Percentiles rank a stretch among this genome's conserved stretches.
phyloP scores from a whole-genome alignment of 2,888 invertebrate species.

The Cerceris ruficornis region DNA sequence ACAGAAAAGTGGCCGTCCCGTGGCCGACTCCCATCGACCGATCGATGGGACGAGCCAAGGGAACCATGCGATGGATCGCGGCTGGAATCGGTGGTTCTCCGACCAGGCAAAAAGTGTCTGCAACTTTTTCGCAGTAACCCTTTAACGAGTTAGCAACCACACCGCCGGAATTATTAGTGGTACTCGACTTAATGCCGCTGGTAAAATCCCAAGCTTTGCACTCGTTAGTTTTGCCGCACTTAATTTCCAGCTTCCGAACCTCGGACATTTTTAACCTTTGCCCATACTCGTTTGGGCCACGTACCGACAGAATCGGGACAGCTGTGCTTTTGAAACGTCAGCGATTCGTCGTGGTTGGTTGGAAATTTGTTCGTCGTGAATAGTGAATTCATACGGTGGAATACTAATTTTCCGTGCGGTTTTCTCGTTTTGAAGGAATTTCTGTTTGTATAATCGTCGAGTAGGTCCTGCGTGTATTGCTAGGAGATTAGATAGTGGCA shows the following conservation, averaged over 20 bases:
- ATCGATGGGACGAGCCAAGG: constrained; percentile 11
- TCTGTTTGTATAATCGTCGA: too few species aligned
- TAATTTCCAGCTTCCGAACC: constrained; percentile 31
- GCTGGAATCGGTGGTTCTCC: constrained; percentile 12
- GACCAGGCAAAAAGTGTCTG: constrained; percentile 43
- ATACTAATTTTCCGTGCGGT: too few species aligned
- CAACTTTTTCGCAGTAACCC: constrained; percentile 41
- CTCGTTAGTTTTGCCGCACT: constrained; percentile 43
- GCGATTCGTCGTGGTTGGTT: too few species aligned
- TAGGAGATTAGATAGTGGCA: too few species aligned
- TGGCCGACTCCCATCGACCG: constrained; percentile 26
- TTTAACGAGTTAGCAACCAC: constrained; percentile 52
- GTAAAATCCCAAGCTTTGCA: constrained; percentile 40
- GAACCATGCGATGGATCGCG: constrained; percentile 7
- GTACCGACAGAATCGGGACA: too few species aligned
- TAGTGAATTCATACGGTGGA: too few species aligned
- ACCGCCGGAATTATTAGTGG: constrained; percentile 56
- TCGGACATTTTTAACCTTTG: constrained; percentile 12
- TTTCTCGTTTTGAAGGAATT: too few species aligned
- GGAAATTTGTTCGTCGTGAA: too few species aligned
- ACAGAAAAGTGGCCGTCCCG: constrained; percentile 3
- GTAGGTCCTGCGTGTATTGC: too few species aligned
- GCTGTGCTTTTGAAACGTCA: too few species aligned
- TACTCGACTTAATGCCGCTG: constrained; percentile 51
- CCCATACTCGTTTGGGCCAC: neutral